phyloP scores from a whole-genome alignment of 1,140 invertebrate species.

The Drosophila paulistorum region DNA sequence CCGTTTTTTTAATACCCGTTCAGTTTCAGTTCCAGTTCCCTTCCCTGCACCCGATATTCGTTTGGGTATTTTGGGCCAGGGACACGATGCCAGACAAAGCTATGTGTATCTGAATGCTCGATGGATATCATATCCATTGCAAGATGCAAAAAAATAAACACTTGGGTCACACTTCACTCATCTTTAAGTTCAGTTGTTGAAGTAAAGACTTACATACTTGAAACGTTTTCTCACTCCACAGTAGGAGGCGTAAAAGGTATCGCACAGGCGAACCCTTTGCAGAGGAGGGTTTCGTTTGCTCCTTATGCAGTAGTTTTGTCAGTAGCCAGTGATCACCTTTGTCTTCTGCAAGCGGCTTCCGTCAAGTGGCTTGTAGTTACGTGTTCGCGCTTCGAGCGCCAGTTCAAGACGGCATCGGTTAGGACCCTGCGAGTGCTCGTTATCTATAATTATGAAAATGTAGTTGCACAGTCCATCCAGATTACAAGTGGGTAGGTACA shows the following conservation, averaged over 20 bases:
- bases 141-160: neutral
- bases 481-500: neutral
- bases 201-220: neutral
- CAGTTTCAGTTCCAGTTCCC: conserved; percentile 2
- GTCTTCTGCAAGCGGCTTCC: conserved; percentile 15
- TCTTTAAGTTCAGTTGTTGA: neutral
- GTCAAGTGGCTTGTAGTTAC: conserved; percentile 34
- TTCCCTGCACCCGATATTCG: neutral
- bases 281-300: neutral
- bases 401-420: conserved; percentile 16
- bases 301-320: conserved; percentile 21
- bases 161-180: neutral
- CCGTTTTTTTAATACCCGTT: conserved; percentile 20
- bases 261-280: neutral
- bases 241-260: neutral
- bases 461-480: conserved; percentile 11
- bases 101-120: neutral
- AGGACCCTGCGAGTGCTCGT: conserved; percentile 7
- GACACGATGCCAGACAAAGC: neutral
- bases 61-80: neutral
- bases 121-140: neutral
- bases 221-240: neutral
- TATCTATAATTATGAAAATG: conserved; percentile 47
- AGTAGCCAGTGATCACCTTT: conserved; percentile 21
- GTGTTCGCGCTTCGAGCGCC: conserved; percentile 32